phyloP scores from a whole-genome alignment of 1,140 invertebrate genomes.

The Trichonephila inaurata region DNA sequence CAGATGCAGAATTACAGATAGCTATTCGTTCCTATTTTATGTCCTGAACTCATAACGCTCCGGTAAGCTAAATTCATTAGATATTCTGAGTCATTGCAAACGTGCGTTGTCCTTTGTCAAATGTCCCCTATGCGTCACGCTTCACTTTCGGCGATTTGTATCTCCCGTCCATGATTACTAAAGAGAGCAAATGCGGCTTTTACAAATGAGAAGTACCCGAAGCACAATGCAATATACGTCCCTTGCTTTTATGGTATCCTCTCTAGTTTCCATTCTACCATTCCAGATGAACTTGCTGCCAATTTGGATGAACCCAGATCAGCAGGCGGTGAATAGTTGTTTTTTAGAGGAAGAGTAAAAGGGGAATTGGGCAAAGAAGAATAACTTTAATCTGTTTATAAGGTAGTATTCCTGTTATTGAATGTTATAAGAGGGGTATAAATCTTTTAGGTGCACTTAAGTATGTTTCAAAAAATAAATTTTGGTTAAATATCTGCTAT shows the following conservation, averaged over 20 bases:
- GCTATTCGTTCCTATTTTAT: slow-evolving; percentile 3
- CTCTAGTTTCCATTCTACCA: neutral
- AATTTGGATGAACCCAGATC: neutral
- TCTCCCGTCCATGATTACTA: slow-evolving; percentile 29
- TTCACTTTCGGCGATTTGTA: slow-evolving; percentile 27
- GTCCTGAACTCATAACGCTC: slow-evolving; percentile 39
- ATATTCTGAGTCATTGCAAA: slow-evolving; percentile 59
- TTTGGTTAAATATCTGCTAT: too few relatives aligned
- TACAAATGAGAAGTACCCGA: neutral
- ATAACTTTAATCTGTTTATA: too few relatives aligned
- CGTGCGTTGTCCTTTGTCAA: slow-evolving; percentile 57
- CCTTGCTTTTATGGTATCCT: neutral
- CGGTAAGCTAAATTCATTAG: slow-evolving; percentile 63
- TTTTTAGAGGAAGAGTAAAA: too few relatives aligned
- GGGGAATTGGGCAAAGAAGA: too few relatives aligned
- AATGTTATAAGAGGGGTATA: too few relatives aligned
- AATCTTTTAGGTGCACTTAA: too few relatives aligned
- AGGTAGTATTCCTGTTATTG: too few relatives aligned
- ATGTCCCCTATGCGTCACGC: slow-evolving; percentile 49
- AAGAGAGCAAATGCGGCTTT: slow-evolving; percentile 14
- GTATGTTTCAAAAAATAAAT: too few relatives aligned
- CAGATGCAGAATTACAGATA: slow-evolving; percentile 37
- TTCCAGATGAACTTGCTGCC: neutral
- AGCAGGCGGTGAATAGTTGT: neutral
- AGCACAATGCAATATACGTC: neutral